Evolutionary conservation across 2,888 invertebrate genomes (phyloP).

Genomic region (Aleiodes alternator): DNA sequence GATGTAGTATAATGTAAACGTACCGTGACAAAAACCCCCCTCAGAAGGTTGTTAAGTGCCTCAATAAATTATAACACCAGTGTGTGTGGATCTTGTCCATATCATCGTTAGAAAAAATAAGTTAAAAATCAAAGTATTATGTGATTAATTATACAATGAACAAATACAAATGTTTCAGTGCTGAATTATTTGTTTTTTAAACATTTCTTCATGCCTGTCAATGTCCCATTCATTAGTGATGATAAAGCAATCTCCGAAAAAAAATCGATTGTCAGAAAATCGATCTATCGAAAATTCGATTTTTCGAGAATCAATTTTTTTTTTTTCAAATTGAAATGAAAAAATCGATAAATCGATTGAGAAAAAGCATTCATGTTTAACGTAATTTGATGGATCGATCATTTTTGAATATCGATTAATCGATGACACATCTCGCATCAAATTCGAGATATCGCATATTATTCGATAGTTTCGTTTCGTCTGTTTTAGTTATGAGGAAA

Average conservation of each 20-base stretch:
- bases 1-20: slow-evolving; percentile 66
- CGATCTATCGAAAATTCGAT: no score
- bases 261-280: background rate
- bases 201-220: background rate
- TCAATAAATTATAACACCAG: slow-evolving; percentile 70
- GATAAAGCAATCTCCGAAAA: no score
- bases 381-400: no score
- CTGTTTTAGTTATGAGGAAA: no score
- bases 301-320: no score
- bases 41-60: slow-evolving; percentile 69
- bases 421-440: no score
- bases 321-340: no score
- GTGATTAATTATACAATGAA: slow-evolving; percentile 10
- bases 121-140: slow-evolving; percentile 24
- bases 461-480: no score
- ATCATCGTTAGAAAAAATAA: slow-evolving; percentile 13
- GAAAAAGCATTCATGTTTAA: no score
- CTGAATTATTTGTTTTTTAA: background rate
- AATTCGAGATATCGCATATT: no score
- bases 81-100: slow-evolving; percentile 14
- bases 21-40: slow-evolving; percentile 69
- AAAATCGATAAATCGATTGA: no score
- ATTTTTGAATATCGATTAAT: no score
- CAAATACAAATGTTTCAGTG: slow-evolving; percentile 15
- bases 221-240: background rate